Conservation (phyloP, 2,888 invertebrate species). For the Eupithecia insigniata region DNA sequence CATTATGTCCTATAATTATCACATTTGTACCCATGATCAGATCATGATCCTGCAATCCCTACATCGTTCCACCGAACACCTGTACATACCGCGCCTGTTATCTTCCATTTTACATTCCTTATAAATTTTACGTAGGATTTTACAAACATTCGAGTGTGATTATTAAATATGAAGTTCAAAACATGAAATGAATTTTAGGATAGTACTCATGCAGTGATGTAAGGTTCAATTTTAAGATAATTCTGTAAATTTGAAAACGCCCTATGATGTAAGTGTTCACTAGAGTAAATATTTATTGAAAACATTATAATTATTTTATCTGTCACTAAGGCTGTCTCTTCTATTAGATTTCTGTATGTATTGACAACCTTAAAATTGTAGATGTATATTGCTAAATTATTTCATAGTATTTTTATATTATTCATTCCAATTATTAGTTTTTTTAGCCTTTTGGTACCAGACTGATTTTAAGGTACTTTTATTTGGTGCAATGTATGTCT, state of each 20-base stretch:
- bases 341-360: conserved; percentile 74
- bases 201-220: conserved; percentile 66
- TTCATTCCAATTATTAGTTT: conserved; percentile 80
- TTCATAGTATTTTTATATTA: conserved; percentile 81
- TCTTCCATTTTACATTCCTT: conserved; percentile 80
- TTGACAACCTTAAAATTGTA: conserved; percentile 64
- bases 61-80: no score
- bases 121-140: conserved; percentile 55
- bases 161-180: conserved; percentile 76
- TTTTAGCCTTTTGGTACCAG: conserved; percentile 81
- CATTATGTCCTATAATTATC: no score
- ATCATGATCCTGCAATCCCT: no score
- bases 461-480: conserved; percentile 84
- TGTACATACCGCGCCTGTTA: conserved; percentile 54
- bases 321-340: conserved; percentile 77
- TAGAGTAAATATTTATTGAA: conserved; percentile 74
- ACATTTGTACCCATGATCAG: no score
- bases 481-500: conserved; percentile 84
- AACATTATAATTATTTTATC: conserved; percentile 68
- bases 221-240: conserved; percentile 77
- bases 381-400: conserved; percentile 81
- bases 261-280: conserved; percentile 82
- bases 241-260: conserved; percentile 68
- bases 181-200: conserved; percentile 67
- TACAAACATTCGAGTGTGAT: conserved; percentile 64